Conservation (phyloP, 1,140 invertebrate species). For the Aphelinus atriplicis region DNA sequence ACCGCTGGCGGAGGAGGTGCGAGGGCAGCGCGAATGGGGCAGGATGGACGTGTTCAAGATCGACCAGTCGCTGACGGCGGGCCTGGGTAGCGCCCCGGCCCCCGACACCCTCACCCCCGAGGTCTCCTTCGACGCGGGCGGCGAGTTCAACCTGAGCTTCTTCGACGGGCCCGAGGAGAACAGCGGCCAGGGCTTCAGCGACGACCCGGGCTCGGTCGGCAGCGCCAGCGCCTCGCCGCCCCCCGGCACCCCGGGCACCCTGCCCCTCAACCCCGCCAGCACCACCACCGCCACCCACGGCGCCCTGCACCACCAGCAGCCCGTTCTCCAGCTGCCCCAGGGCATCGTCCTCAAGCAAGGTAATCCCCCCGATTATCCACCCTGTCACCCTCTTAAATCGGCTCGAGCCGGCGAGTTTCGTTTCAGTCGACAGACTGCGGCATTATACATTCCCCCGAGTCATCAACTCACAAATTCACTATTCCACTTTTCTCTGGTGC, state of each 20-base stretch:
- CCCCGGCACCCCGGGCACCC: slow-evolving; percentile 57
- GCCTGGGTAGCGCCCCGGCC: slow-evolving; percentile 69
- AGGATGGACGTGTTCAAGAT: slow-evolving; percentile 74
- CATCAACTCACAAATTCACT: no score
- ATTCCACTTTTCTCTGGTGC: no score
- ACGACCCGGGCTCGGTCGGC: slow-evolving; percentile 73
- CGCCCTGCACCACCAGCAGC: slow-evolving; percentile 53
- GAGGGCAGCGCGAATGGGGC: slow-evolving; percentile 49
- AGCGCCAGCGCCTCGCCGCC: slow-evolving; percentile 71
- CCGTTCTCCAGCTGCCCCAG: slow-evolving; percentile 60
- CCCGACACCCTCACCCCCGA: slow-evolving; percentile 73
- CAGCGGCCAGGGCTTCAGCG: slow-evolving; percentile 73
- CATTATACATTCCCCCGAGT: no score
- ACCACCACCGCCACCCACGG: slow-evolving; percentile 52
- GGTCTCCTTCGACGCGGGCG: slow-evolving; percentile 78
- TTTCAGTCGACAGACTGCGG: no score
- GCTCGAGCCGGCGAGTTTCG: no score
- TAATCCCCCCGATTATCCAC: slow-evolving; percentile 16
- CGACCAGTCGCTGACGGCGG: slow-evolving; percentile 70
- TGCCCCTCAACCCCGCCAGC: slow-evolving; percentile 53
- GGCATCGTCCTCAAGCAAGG: slow-evolving; percentile 65
- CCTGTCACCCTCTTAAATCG: no score
- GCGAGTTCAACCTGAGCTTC: slow-evolving; percentile 81
- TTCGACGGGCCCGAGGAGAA: slow-evolving; percentile 77
- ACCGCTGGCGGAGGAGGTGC: background rate